These are phyloP conservation scores for Melinaea marsaeus DNA, from an alignment of 2,888 invertebrate species.

Conservation along the genomic window DNA sequence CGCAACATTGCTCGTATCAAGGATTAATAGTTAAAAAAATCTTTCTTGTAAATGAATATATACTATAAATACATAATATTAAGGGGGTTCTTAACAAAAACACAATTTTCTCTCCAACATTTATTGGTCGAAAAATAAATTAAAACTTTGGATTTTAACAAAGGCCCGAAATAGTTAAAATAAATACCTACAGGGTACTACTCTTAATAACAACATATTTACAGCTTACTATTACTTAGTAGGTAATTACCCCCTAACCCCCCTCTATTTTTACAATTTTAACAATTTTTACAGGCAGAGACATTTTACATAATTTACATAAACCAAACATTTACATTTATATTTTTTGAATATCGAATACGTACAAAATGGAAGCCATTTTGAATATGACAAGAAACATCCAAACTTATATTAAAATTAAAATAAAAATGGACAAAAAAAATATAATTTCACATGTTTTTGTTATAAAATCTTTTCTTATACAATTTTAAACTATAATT, in stretches of 20 bases:
- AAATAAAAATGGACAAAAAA: constrained; percentile 8
- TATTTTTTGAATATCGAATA: constrained; percentile 10
- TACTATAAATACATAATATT: background rate
- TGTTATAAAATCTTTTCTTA: constrained; percentile 12
- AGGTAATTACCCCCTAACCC: constrained; percentile 50
- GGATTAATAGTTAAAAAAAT: background rate
- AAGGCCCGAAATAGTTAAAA: constrained; percentile 76
- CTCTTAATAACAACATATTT: constrained; percentile 72
- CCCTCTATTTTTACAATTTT: constrained; percentile 54
- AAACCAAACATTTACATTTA: constrained; percentile 15
- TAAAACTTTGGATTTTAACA: constrained; percentile 78
- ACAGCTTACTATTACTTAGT: constrained; percentile 61
- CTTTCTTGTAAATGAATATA: background rate
- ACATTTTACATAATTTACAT: constrained; percentile 26
- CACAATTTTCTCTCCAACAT: constrained; percentile 74
- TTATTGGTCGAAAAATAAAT: constrained; percentile 79
- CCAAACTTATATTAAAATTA: background rate
- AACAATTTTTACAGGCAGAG: constrained; percentile 59
- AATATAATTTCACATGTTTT: constrained; percentile 23
- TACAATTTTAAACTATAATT: background rate
- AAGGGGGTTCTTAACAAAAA: constrained; percentile 35
- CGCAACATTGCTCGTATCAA: no score
- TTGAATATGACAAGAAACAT: background rate
- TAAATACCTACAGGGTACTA: constrained; percentile 75
- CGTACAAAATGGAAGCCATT: constrained; percentile 2